phyloP scores from a whole-genome alignment of 2,888 invertebrate genomes.

The Acrobasis consociella region DNA sequence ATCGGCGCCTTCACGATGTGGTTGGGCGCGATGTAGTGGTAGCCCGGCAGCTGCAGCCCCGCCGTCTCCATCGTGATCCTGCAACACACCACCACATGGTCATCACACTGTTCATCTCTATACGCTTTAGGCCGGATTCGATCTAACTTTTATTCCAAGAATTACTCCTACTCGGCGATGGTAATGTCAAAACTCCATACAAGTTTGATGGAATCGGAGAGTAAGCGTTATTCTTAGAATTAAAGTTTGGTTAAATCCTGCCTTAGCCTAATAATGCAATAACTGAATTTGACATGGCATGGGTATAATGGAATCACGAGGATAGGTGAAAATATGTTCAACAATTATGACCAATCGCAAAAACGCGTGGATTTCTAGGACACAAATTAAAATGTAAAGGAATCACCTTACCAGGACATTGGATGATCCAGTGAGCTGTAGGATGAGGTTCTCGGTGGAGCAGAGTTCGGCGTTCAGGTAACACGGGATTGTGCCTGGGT shows the following conservation, averaged over 20 bases:
- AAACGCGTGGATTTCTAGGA: constrained; percentile 61
- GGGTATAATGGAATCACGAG: constrained; percentile 51
- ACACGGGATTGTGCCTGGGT: constrained; percentile 74
- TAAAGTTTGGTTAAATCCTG: too few relatives aligned
- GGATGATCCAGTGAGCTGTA: constrained; percentile 79
- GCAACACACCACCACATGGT: constrained; percentile 77
- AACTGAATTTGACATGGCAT: constrained; percentile 26
- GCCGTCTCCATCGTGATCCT: constrained; percentile 98
- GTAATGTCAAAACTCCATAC: too few relatives aligned
- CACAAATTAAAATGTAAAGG: constrained; percentile 74
- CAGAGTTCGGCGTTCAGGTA: constrained; percentile 71
- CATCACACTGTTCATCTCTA: neutral
- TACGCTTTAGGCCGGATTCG: too few relatives aligned
- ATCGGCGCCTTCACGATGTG: constrained; percentile 96
- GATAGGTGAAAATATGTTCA: constrained; percentile 32
- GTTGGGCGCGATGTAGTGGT: constrained; percentile 96
- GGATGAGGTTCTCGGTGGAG: constrained; percentile 78
- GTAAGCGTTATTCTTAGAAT: too few relatives aligned
- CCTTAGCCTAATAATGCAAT: neutral
- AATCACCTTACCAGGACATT: constrained; percentile 79
- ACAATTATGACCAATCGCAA: constrained; percentile 24
- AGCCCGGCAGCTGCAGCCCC: constrained; percentile 94
- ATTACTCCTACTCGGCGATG: too few relatives aligned
- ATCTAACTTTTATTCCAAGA: too few relatives aligned
- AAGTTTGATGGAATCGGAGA: too few relatives aligned